Conservation (phyloP, 37 sponge, comb jelly and placozoan genomes). For the Mnemiopsis leidyi region DNA sequence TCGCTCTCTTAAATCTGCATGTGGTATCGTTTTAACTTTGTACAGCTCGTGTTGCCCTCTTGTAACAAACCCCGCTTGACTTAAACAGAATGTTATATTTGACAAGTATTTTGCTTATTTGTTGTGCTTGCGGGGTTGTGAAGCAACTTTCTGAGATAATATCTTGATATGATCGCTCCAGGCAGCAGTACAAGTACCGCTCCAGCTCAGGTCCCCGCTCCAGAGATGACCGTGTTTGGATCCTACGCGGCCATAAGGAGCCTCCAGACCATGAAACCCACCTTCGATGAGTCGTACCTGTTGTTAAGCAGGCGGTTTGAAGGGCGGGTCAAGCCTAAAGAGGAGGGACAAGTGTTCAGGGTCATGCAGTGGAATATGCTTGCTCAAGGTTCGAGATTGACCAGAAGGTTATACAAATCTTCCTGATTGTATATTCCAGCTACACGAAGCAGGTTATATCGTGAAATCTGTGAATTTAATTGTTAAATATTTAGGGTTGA, state of each 20-base stretch:
- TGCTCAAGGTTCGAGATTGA: constrained; percentile 39
- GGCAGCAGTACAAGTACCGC: neutral
- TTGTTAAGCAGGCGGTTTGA: neutral
- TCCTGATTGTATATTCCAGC: neutral
- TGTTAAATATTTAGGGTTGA: no score
- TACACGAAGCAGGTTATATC: neutral
- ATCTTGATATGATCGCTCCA: constrained; percentile 22
- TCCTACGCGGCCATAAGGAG: neutral
- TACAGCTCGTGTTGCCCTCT: no score
- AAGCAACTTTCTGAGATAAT: neutral
- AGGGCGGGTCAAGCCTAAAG: neutral
- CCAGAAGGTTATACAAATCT: neutral
- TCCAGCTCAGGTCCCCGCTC: neutral
- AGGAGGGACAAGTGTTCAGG: constrained; percentile 40
- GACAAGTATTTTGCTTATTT: neutral
- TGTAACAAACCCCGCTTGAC: neutral
- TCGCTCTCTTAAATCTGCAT: no score
- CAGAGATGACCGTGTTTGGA: constrained; percentile 37
- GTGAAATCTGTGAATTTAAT: neutral
- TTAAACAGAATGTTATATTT: neutral
- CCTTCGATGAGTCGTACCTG: constrained; percentile 27
- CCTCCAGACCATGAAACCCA: neutral
- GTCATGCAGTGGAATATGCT: constrained; percentile 65
- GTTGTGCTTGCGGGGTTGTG: neutral
- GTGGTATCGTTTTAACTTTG: no score